Percentiles rank a stretch among this genome's conserved stretches.
These are phyloP conservation scores for Pristionchus japonicus DNA, from an alignment of 2,888 invertebrate genomes.

Conservation along the genomic window DNA sequence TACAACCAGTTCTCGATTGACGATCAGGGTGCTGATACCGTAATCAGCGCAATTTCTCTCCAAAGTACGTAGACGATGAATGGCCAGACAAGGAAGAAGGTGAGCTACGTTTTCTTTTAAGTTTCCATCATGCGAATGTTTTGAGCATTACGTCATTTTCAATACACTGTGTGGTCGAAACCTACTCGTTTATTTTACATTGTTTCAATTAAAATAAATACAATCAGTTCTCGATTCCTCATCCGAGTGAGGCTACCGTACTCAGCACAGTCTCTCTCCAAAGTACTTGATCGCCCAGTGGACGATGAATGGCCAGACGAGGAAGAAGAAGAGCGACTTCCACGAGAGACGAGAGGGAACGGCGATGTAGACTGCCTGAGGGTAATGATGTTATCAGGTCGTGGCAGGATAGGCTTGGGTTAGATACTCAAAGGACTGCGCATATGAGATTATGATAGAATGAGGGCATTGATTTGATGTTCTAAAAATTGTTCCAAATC, in stretches of 20 bases:
- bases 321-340: constrained; percentile 43
- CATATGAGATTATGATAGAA: too few species aligned
- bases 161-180: too few species aligned
- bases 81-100: constrained; percentile 46
- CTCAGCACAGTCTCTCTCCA: not conserved
- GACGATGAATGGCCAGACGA: constrained; percentile 46
- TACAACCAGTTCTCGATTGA: not conserved
- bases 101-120: too few species aligned
- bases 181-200: not conserved
- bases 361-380: constrained; percentile 43
- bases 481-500: too few species aligned
- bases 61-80: constrained; percentile 42
- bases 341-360: constrained; percentile 45
- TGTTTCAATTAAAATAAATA: not conserved
- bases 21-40: not conserved
- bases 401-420: not conserved
- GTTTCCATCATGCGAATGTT: too few species aligned
- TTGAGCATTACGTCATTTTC: too few species aligned
- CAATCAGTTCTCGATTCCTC: not conserved
- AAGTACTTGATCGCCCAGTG: constrained; percentile 30
- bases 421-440: not conserved
- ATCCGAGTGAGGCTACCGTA: not conserved
- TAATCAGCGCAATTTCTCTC: not conserved
- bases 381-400: not conserved
- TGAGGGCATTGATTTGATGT: too few species aligned